phyloP scores from a whole-genome alignment of 2,113 vertebrate genomes.

The human region GRCh38 chr1:65330001-65330500 shows the following conservation, averaged over 20 bases:
- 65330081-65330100: background rate
- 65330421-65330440: background rate
- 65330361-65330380: background rate
- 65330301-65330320: background rate
- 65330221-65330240: constrained; percentile 34
- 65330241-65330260: constrained; percentile 7
- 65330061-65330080: constrained; percentile 52
- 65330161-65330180: background rate
- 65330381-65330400: background rate
- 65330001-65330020: constrained; percentile 34
- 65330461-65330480: background rate
- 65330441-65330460: constrained; percentile 1
- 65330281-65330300: background rate
- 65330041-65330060: constrained; percentile 43
- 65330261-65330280: background rate
- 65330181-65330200: background rate
- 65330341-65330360: background rate
- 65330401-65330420: background rate
- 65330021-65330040: constrained; percentile 54
- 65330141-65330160: constrained; percentile 41
- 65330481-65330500: too few species aligned
- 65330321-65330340: background rate
- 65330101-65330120: constrained; percentile 34
- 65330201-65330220: background rate
- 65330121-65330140: constrained; percentile 3